A percentile compares a stretch with the other conserved stretches of the same genome.
These are phyloP conservation scores for Loris lydekkerianus DNA, from an alignment of 2,797 vertebrate species.

Conservation along the genomic window DNA sequence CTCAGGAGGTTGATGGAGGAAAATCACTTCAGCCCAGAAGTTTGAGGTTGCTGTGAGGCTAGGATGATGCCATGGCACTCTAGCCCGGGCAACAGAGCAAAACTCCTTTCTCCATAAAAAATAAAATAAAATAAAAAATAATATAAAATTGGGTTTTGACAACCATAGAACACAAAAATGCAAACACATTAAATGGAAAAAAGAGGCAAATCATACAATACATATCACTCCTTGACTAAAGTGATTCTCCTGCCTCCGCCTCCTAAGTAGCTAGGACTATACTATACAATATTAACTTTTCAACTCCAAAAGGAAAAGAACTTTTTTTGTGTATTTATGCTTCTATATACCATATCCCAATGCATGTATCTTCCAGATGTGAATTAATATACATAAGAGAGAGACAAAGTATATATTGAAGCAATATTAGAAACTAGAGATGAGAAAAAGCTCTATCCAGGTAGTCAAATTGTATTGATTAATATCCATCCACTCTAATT, in stretches of 20 bases:
- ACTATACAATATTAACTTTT: neutral
- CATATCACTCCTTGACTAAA: too few species aligned
- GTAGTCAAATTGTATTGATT: neutral
- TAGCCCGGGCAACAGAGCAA: too few species aligned
- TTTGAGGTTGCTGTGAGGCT: too few species aligned
- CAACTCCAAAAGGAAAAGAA: neutral
- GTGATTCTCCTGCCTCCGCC: too few species aligned
- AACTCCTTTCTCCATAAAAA: too few species aligned
- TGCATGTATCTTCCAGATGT: neutral
- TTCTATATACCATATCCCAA: neutral
- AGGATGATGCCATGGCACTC: too few species aligned
- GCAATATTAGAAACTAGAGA: neutral
- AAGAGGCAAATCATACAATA: neutral
- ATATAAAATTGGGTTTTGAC: neutral
- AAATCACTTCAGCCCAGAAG: too few species aligned
- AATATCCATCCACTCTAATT: neutral
- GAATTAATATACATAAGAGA: neutral
- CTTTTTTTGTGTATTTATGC: neutral
- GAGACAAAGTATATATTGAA: neutral
- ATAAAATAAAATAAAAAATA: too few species aligned
- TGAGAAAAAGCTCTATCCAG: neutral
- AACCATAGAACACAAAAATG: neutral
- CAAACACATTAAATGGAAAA: neutral
- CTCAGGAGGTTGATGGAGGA: too few species aligned
- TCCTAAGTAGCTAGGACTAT: too few species aligned